phyloP scores from a whole-genome alignment of 2,113 vertebrate genomes.

The Pterocles gutturalis region DNA sequence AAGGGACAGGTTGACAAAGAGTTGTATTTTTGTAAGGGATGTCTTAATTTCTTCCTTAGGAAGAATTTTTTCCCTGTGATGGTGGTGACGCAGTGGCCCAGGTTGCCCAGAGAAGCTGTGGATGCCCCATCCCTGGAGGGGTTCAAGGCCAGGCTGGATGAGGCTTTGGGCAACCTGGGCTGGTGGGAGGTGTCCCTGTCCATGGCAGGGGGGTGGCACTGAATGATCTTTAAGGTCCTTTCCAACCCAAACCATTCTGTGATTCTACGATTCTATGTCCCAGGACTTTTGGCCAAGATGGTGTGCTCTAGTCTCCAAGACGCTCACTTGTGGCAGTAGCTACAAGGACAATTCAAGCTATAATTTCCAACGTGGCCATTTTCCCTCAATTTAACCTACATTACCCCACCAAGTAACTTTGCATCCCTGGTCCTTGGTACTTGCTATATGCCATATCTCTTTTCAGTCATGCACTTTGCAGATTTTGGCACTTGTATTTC shows the following conservation, averaged over 20 bases:
- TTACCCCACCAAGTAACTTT: not conserved
- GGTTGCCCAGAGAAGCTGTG: too few relatives aligned
- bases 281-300: not conserved
- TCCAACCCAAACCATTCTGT: too few relatives aligned
- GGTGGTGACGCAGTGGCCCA: too few relatives aligned
- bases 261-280: not conserved
- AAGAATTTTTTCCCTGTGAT: too few relatives aligned
- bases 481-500: fast-evolving
- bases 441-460: not conserved
- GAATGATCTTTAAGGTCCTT: too few relatives aligned
- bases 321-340: not conserved
- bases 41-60: too few relatives aligned
- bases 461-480: not conserved
- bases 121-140: too few relatives aligned
- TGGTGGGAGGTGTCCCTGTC: too few relatives aligned
- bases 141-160: too few relatives aligned
- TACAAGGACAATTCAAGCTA: not conserved
- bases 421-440: fast-evolving
- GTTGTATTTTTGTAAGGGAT: not conserved
- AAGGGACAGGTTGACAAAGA: not conserved
- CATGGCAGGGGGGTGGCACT: too few relatives aligned
- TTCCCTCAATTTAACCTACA: not conserved
- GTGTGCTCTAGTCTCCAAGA: not conserved
- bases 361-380: fast-evolving
- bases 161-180: too few relatives aligned